A percentile compares a stretch with the other conserved stretches of the same genome.
phyloP scores from a whole-genome alignment of 2,888 invertebrate genomes.

The Margaritifera margaritifera region DNA sequence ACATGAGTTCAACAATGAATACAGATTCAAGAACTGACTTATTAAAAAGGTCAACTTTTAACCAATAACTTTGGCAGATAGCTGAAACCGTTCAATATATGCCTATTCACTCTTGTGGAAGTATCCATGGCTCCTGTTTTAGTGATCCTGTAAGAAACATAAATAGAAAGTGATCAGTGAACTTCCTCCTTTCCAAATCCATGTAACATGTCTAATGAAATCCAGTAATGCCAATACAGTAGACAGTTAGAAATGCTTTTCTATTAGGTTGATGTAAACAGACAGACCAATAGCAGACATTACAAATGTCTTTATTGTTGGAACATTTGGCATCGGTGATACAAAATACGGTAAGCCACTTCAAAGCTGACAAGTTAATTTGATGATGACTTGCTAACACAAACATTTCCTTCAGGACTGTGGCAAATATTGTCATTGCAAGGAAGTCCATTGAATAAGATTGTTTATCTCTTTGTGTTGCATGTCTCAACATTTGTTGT shows the following conservation, averaged over 20 bases:
- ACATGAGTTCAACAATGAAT: too few species aligned
- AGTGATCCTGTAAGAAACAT: conserved; percentile 43
- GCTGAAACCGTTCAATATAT: too few species aligned
- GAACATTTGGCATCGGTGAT: too few species aligned
- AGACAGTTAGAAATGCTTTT: neutral
- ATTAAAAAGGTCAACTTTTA: too few species aligned
- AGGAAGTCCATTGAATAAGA: neutral
- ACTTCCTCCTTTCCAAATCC: neutral
- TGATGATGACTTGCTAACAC: too few species aligned
- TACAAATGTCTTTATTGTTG: too few species aligned
- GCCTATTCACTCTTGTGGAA: conserved; percentile 56
- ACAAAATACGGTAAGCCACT: too few species aligned
- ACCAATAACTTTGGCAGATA: too few species aligned
- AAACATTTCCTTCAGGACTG: too few species aligned
- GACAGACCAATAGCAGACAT: too few species aligned
- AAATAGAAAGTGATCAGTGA: neutral
- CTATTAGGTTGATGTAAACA: neutral
- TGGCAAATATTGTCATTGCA: neutral
- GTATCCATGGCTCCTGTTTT: conserved; percentile 51
- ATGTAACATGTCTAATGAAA: neutral
- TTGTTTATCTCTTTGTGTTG: neutral
- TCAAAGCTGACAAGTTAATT: too few species aligned
- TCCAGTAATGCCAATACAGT: neutral
- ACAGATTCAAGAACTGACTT: too few species aligned
- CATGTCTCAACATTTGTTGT: neutral